Conservation (phyloP, 2,797 vertebrate species). For the Micropoecilia bifurca region DNA sequence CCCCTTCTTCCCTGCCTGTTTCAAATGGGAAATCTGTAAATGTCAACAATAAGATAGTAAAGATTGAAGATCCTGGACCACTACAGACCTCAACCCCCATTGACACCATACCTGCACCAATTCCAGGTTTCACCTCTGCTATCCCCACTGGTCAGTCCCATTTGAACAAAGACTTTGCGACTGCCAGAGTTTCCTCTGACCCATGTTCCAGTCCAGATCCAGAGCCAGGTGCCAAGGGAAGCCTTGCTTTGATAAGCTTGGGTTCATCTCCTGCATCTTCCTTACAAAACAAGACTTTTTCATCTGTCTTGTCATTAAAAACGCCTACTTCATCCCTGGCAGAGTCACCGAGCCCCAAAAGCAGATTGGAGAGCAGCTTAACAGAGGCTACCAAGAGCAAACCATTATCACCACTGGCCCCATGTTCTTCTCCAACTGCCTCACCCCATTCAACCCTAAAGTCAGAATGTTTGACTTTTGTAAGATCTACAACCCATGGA, state of each 20-base stretch:
- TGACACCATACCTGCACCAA: conserved; percentile 22
- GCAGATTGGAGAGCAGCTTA: conserved; percentile 18
- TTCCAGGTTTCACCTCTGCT: conserved; percentile 16
- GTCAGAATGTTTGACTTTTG: conserved; percentile 19
- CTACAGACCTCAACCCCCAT: conserved; percentile 72
- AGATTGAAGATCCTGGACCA: conserved; percentile 45
- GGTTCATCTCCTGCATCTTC: conserved; percentile 57
- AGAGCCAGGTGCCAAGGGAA: conserved; percentile 33
- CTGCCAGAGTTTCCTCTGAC: conserved; percentile 40
- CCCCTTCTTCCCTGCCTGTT: conserved; percentile 39
- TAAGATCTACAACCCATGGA: not conserved
- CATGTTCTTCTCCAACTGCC: conserved; percentile 16
- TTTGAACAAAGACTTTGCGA: conserved; percentile 25
- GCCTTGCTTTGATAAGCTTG: conserved; percentile 46
- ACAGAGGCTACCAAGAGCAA: conserved; percentile 12
- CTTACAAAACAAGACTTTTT: conserved; percentile 22
- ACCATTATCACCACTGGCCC: conserved; percentile 10
- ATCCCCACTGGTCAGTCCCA: conserved; percentile 8
- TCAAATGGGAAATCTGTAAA: conserved; percentile 15
- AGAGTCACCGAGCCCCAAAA: conserved; percentile 32
- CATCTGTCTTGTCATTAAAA: conserved; percentile 48
- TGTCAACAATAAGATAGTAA: conserved; percentile 2
- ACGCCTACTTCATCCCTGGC: conserved; percentile 41
- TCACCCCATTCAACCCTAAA: conserved; percentile 18
- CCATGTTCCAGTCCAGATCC: conserved; percentile 39